These are phyloP conservation scores for Axis porcinus DNA, from an alignment of 2,113 vertebrate species.

Conservation along the genomic window DNA sequence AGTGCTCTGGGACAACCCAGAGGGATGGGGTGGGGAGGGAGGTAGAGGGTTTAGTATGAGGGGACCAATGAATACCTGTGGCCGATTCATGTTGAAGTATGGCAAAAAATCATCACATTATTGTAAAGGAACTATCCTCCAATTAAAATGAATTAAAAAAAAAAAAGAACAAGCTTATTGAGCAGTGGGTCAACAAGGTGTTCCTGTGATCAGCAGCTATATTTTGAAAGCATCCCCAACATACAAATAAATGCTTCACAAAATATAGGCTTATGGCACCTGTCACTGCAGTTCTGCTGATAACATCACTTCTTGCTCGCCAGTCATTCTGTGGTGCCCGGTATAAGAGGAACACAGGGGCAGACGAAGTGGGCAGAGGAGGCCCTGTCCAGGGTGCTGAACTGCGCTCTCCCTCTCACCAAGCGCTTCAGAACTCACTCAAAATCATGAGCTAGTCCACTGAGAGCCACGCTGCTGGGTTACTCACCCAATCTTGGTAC, in stretches of 20 bases:
- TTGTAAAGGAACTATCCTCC: neutral
- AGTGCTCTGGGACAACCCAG: neutral
- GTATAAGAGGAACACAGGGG: neutral
- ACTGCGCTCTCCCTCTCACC: accelerated
- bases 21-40: neutral
- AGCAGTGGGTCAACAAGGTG: neutral
- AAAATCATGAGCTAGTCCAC: accelerated
- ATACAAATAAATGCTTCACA: neutral
- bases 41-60: neutral
- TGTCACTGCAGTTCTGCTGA: neutral
- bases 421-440: neutral
- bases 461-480: neutral
- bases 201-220: neutral
- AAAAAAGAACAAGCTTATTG: neutral
- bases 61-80: neutral
- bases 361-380: neutral
- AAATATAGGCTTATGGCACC: neutral
- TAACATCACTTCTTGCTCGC: neutral
- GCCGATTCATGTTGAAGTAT: neutral
- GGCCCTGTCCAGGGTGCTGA: neutral
- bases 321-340: neutral
- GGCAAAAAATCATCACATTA: neutral
- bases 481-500: neutral
- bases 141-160: neutral
- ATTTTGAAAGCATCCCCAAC: neutral